Conservation (phyloP, 2,797 vertebrate genomes). For the Cheirogaleus major region DNA sequence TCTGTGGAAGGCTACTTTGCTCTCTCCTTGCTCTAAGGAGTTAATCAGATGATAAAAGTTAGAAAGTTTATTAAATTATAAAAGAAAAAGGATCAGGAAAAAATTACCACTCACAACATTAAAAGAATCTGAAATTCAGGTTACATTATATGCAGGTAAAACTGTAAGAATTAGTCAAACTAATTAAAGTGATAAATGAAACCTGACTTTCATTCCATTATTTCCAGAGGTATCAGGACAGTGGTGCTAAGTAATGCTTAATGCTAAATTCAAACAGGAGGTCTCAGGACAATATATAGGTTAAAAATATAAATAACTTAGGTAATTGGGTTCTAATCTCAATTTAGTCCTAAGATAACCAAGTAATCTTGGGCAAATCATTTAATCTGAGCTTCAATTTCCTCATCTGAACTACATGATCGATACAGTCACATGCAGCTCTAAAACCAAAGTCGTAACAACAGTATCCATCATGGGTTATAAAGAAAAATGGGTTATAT, state of each 20-base stretch:
- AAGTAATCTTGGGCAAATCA: background rate
- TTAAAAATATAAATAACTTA: background rate
- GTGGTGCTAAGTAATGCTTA: background rate
- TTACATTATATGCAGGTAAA: background rate
- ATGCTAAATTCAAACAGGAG: background rate
- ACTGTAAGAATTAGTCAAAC: background rate
- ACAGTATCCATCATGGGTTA: background rate
- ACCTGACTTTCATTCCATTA: slow-evolving; percentile 44
- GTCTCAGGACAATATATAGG: background rate
- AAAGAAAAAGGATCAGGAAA: background rate
- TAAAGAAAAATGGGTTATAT: background rate
- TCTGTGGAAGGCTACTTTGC: background rate
- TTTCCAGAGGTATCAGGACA: background rate
- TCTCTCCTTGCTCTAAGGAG: background rate
- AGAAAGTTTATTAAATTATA: background rate
- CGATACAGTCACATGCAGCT: background rate
- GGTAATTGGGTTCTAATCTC: background rate
- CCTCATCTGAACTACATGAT: background rate
- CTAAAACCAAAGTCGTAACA: background rate
- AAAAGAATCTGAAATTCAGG: slow-evolving; percentile 30
- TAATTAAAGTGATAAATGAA: slow-evolving; percentile 40
- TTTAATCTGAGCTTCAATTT: background rate
- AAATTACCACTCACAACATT: background rate
- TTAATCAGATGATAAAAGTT: background rate
- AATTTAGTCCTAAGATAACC: background rate